Percentiles rank a stretch among this genome's conserved stretches.
Conservation (phyloP, 2,888 invertebrate species). For the Melanostoma scalare region DNA sequence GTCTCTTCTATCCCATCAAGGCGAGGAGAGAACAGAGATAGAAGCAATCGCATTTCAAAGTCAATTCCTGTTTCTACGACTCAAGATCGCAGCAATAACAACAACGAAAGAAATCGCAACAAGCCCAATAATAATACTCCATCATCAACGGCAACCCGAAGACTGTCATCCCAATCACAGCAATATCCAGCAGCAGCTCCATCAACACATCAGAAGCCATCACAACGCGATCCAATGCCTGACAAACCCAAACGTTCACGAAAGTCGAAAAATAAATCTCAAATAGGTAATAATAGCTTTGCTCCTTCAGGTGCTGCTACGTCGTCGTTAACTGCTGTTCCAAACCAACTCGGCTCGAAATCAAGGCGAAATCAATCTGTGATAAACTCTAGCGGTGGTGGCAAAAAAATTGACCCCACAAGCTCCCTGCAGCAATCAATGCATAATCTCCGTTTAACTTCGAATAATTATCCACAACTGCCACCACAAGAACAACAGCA, state of each 20-base stretch:
- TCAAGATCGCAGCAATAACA: constrained; percentile 39
- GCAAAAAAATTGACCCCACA: constrained; percentile 65
- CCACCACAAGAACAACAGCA: constrained; percentile 65
- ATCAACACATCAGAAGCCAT: constrained; percentile 61
- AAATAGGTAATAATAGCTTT: constrained; percentile 31
- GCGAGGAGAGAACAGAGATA: constrained; percentile 41
- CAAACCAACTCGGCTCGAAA: constrained; percentile 36
- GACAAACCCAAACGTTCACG: constrained; percentile 63
- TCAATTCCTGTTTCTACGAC: constrained; percentile 42
- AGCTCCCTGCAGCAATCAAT: constrained; percentile 77
- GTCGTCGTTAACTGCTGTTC: constrained; percentile 9
- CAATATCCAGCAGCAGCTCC: constrained; percentile 56
- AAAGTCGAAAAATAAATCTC: constrained; percentile 64
- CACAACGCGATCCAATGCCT: constrained; percentile 36
- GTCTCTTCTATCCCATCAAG: constrained; percentile 16
- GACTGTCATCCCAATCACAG: constrained; percentile 41
- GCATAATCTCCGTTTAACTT: constrained; percentile 77
- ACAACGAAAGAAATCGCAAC: constrained; percentile 56
- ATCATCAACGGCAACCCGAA: constrained; percentile 29
- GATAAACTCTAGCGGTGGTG: constrained; percentile 56
- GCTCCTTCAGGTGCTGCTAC: background rate
- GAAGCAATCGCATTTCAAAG: constrained; percentile 50
- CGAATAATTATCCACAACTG: constrained; percentile 71
- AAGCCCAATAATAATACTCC: constrained; percentile 26
- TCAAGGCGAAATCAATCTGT: constrained; percentile 70